Percentiles rank a stretch among this genome's conserved stretches.
Conservation (phyloP, 2,888 invertebrate species). For the Anthophora plumipes region DNA sequence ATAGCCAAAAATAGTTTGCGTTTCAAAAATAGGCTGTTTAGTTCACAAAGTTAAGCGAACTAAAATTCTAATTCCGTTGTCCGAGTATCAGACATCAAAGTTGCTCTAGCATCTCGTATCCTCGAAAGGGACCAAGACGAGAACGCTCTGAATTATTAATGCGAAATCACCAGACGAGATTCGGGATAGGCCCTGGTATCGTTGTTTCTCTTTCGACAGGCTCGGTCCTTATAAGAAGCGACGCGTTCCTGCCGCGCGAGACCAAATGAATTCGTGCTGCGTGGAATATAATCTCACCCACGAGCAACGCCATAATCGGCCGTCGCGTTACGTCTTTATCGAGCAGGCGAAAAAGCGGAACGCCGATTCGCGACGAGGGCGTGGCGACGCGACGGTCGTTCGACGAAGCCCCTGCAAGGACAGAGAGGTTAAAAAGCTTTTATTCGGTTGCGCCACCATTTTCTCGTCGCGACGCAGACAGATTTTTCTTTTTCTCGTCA, state of each 20-base stretch:
- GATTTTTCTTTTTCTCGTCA: slow-evolving; percentile 14
- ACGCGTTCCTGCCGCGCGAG: slow-evolving; percentile 12
- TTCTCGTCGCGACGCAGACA: slow-evolving; percentile 46
- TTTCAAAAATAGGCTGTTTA: too few species aligned
- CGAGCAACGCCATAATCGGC: slow-evolving; percentile 69
- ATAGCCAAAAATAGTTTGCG: too few species aligned
- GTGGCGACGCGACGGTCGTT: slow-evolving; percentile 57
- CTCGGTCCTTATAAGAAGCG: slow-evolving; percentile 66
- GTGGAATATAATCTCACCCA: slow-evolving; percentile 68
- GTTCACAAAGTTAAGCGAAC: too few species aligned
- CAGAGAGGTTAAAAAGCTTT: slow-evolving; percentile 57
- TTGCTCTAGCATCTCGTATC: neutral
- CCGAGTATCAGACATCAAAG: too few species aligned
- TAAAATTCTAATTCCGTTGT: neutral
- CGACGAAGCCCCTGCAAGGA: slow-evolving; percentile 58
- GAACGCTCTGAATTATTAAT: slow-evolving; percentile 34
- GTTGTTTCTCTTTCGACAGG: slow-evolving; percentile 43
- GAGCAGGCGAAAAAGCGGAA: neutral
- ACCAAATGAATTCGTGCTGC: slow-evolving; percentile 60
- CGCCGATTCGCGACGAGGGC: slow-evolving; percentile 63
- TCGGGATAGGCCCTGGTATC: slow-evolving; percentile 30
- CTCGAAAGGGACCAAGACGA: neutral
- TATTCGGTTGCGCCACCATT: slow-evolving; percentile 51
- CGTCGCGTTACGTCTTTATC: slow-evolving; percentile 67
- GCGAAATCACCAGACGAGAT: slow-evolving; percentile 12